Evolutionary conservation across 2,113 vertebrate species (phyloP), one percentile per base, ranked within the genome.

Genomic region (Suncus etruscus): DNA sequence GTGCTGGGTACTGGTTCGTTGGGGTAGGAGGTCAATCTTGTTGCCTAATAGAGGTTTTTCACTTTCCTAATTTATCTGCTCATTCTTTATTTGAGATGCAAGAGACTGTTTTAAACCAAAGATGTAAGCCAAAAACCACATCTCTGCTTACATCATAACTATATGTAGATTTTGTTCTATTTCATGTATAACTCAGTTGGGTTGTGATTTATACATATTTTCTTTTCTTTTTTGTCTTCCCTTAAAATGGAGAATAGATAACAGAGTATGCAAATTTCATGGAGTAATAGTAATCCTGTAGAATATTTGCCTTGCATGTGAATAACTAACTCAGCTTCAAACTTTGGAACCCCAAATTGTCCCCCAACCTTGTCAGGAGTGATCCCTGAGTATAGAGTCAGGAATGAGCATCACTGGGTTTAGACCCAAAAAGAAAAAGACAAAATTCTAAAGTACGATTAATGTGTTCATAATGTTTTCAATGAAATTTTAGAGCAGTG

Each of bases 121-220:
- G 66, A 68, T 10, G 32, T 48, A 54, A 65, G 12, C 61, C 76
- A 74, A 76, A 83, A 75, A 68, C 5, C 72, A 69, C 80, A 47
- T 16, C 31, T 39, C 18, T 39, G 63, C 7, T 66, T 90, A 75
- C 12, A 24, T 31, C 80, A 47, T n/a, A 83, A 47, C 70, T 83
- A 18, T 76, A 4, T 74, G 11, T 68, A 83, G 29, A 39, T 51
- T 75, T 32, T 20, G 4, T 11, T 39, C 2, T 39, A n/a, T 90
- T 68, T 73, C 63, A 76, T 45, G 39, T 22, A 6, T 66, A 65
- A 66, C 54, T 39, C 47, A 68, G 54, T 8, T 75, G 31, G 88
- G 16, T 75, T 90, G 70, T 90, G 47, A 50, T 45, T 73, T 76
- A 63, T 54, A 89, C 72, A 32, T 16, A 65, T 27, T 65, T 89